Conservation (phyloP, 2,797 vertebrate species). For the Orestias chungarensis region DNA sequence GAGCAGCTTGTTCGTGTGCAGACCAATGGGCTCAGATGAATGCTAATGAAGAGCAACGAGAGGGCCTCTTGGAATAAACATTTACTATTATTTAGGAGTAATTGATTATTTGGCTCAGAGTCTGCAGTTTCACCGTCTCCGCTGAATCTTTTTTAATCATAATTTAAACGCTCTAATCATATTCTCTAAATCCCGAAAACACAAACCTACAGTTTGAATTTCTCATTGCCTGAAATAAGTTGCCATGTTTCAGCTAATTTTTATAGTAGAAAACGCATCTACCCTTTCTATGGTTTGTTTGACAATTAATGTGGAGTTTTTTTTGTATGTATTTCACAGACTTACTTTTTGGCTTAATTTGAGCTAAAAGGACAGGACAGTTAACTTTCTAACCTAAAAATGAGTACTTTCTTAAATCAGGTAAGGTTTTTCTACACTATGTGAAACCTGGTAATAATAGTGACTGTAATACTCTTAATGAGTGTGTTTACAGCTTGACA, state of each 20-base stretch:
- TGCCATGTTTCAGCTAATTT: background rate
- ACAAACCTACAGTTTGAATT: background rate
- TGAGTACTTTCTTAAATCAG: background rate
- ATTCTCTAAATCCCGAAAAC: background rate
- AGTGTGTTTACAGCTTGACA: slow-evolving; percentile 13
- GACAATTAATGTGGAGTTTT: background rate
- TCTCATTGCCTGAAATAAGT: background rate
- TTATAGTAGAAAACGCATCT: background rate
- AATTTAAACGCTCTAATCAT: slow-evolving; percentile 7
- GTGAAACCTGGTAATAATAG: background rate
- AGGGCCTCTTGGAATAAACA: slow-evolving; percentile 18
- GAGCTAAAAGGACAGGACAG: background rate
- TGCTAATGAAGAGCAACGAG: slow-evolving; percentile 16
- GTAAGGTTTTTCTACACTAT: background rate
- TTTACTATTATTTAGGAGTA: slow-evolving; percentile 17
- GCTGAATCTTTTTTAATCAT: slow-evolving; percentile 10
- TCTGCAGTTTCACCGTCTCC: background rate
- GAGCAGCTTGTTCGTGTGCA: slow-evolving; percentile 18
- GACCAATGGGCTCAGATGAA: slow-evolving; percentile 14
- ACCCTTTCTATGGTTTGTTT: background rate
- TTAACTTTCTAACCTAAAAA: background rate
- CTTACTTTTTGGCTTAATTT: background rate
- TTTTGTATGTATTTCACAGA: background rate
- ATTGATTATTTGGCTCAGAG: background rate
- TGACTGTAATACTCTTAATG: slow-evolving; percentile 6